Evolutionary conservation across 2,888 invertebrate species (phyloP).

Genomic region (Octodonta nipae): DNA sequence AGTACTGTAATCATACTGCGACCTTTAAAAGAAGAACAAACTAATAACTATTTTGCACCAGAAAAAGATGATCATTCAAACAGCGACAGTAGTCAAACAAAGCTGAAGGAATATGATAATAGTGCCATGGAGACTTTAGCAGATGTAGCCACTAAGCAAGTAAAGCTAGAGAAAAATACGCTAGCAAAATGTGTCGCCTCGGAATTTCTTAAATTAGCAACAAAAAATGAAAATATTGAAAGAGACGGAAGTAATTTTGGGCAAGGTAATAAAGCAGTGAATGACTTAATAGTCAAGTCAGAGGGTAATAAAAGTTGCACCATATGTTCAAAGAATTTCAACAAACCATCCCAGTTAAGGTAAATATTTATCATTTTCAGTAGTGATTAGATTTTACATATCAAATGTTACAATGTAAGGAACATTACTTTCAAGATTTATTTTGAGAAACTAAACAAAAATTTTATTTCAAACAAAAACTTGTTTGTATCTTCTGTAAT

Average conservation of each 20-base stretch:
- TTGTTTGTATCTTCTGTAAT: no score
- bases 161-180: conserved; percentile 34
- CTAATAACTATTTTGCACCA: no score
- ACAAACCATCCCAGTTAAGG: conserved; percentile 77
- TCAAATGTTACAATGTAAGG: no score
- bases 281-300: conserved; percentile 33
- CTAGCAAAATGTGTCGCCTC: conserved; percentile 52
- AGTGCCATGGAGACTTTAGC: conserved; percentile 37
- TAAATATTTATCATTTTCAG: no score
- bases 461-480: no score
- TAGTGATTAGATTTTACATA: no score
- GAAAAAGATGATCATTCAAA: no score
- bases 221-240: conserved; percentile 27
- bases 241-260: conserved; percentile 19
- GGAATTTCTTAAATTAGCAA: conserved; percentile 50
- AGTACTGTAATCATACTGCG: conserved; percentile 12
- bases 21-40: conserved; percentile 7
- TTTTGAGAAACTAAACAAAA: no score
- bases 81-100: conserved; percentile 10
- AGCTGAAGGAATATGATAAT: conserved; percentile 29
- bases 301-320: conserved; percentile 36
- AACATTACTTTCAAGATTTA: no score
- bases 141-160: conserved; percentile 34
- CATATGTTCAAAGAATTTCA: conserved; percentile 84
- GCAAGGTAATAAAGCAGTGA: conserved; percentile 25